Base-by-base conservation (phyloP, 2,888 invertebrate species). In the Stenolophus ochropezus region DNA sequence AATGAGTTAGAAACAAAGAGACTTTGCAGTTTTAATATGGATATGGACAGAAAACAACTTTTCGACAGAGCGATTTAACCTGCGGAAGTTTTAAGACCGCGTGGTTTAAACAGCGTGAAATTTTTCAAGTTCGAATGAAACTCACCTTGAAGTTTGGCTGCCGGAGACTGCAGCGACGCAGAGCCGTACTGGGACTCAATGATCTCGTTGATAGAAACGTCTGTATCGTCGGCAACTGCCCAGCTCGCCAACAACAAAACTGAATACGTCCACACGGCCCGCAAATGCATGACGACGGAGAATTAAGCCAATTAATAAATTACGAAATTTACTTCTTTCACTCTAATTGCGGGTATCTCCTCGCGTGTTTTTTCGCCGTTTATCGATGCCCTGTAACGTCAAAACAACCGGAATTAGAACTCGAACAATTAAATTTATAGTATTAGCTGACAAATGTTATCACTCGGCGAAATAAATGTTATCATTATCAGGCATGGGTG, bases 91-190 rank as follows among this genome's bases (percentile, higher is more conserved):
- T n/a, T n/a, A n/a, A n/a, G n/a, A n/a, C n/a, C n/a, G n/a, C n/a
- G n/a, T n/a, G n/a, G n/a, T n/a, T n/a, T n/a, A n/a, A n/a, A n/a
- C n/a, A n/a, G n/a, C n/a, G n/a, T n/a, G n/a, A n/a, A n/a, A n/a
- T 42, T 6, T 42, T 42, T 42, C 33, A 8, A 11, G 11, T 42
- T 42, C 8, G 11, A 42, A 42, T 42, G 8, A 6, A 42, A 82
- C 86, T 87, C 86, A 89, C 89, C 86, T 74, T 85, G 86, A 78
- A 89, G 84, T 69, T 85, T 85, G 71, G 87, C 87, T 11, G 89
- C 88, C 14, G 89, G 89, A 58, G 87, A 87, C 84, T 88, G 80
- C 21, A 80, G 56, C 16, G 80, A 80, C 5, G 49, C 80, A 80
- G 80, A 71, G 21, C 80, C 71, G 80, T 80, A 80, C 56, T 80